These are phyloP conservation scores for Plebejus anna DNA, from an alignment of 2,888 invertebrate genomes.

Conservation along the genomic window DNA sequence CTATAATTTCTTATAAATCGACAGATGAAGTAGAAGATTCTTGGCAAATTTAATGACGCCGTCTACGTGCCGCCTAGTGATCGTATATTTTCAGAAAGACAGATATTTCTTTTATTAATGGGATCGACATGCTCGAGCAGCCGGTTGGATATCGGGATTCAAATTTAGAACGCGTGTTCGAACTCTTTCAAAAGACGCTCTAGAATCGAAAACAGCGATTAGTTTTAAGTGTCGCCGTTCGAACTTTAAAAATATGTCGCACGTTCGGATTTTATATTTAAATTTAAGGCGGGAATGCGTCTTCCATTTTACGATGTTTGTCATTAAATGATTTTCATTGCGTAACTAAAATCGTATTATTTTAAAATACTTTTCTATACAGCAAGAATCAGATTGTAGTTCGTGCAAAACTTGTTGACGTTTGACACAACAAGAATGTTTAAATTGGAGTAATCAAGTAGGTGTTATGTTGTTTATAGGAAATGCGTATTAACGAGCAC, in stretches of 20 bases:
- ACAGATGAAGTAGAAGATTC: slow-evolving; percentile 27
- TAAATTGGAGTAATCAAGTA: background rate
- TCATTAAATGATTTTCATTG: slow-evolving; percentile 68
- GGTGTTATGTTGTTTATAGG: background rate
- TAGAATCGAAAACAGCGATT: slow-evolving; percentile 79
- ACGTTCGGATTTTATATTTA: slow-evolving; percentile 71
- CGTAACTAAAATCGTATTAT: slow-evolving; percentile 61
- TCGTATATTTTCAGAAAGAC: slow-evolving; percentile 30
- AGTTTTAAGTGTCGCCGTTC: slow-evolving; percentile 75
- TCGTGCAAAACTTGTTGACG: background rate
- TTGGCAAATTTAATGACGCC: slow-evolving; percentile 28
- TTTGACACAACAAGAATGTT: background rate
- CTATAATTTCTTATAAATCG: slow-evolving; percentile 25
- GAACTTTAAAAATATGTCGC: slow-evolving; percentile 79
- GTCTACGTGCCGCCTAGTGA: slow-evolving; percentile 22
- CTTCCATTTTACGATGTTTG: slow-evolving; percentile 74
- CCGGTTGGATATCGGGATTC: slow-evolving; percentile 74
- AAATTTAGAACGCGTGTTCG: slow-evolving; percentile 71
- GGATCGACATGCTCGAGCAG: slow-evolving; percentile 64
- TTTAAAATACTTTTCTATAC: background rate
- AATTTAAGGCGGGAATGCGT: slow-evolving; percentile 73
- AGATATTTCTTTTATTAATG: slow-evolving; percentile 47
- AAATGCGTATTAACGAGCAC: background rate
- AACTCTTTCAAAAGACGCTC: slow-evolving; percentile 72
- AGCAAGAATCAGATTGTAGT: background rate